Evolutionary conservation across 2,797 vertebrate species (phyloP).

Genomic region (Zonotrichia albicollis): DNA sequence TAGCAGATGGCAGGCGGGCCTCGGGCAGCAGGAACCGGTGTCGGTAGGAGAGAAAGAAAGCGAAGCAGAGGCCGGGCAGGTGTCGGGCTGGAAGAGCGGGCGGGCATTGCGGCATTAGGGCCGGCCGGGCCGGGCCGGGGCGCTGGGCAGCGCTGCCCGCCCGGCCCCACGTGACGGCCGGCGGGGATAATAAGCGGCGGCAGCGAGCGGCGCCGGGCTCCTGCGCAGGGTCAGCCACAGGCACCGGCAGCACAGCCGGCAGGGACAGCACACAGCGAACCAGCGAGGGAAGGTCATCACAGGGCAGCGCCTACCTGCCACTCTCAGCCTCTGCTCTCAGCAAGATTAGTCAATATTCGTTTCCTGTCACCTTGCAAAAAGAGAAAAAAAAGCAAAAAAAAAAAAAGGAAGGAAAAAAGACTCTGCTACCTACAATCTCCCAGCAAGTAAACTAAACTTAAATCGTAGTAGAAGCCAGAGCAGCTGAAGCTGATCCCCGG

Average conservation of each 20-base stretch:
- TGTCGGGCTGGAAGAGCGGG: rapidly evolving
- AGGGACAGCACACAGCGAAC: neutral
- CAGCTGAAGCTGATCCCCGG: conserved; percentile 20
- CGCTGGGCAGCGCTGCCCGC: neutral
- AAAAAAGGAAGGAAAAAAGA: neutral
- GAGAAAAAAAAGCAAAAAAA: neutral
- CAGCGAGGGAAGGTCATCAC: neutral
- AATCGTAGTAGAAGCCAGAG: neutral
- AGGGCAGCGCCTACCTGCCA: conserved; percentile 10
- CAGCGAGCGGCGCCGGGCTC: neutral
- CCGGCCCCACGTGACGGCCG: conserved; percentile 51
- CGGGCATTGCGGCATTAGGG: neutral
- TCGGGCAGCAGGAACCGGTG: rapidly evolving
- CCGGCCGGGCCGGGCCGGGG: too few species aligned
- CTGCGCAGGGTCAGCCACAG: conserved; percentile 31
- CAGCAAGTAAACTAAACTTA: neutral
- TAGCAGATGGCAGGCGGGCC: rapidly evolving
- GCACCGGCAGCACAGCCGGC: neutral
- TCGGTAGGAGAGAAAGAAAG: rapidly evolving
- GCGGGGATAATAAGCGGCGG: conserved; percentile 67
- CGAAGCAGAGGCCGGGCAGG: rapidly evolving
- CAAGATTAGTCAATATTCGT: neutral
- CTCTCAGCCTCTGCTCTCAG: neutral
- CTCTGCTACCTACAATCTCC: neutral
- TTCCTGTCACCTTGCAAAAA: neutral